These are phyloP conservation scores for Porites rus DNA, from an alignment of 92 coral and sea anemone species.

Conservation along the genomic window DNA sequence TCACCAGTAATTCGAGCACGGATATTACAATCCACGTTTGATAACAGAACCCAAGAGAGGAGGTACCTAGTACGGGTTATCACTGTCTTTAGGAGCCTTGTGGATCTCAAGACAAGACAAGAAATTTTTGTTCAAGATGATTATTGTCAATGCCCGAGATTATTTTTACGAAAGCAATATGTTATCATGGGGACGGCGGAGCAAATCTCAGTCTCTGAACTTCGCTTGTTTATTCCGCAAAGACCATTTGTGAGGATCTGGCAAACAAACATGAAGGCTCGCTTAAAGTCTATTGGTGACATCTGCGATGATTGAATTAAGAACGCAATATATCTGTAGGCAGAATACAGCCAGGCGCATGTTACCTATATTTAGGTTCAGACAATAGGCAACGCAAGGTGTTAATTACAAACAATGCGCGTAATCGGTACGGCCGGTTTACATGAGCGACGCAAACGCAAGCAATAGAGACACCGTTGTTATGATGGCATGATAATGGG, in stretches of 20 bases:
- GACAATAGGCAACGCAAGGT: too few relatives aligned
- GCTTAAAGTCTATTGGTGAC: background rate
- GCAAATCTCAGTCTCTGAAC: background rate
- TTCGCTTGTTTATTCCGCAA: conserved; percentile 19
- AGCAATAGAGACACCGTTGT: too few relatives aligned
- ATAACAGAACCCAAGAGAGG: conserved; percentile 7
- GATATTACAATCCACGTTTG: conserved; percentile 12
- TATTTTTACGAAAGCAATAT: conserved; percentile 32
- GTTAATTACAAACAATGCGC: too few relatives aligned
- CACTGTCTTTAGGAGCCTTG: conserved; percentile 17
- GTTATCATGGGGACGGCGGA: conserved; percentile 59
- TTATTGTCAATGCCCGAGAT: conserved; percentile 44
- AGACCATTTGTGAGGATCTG: conserved; percentile 36
- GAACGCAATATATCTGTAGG: background rate
- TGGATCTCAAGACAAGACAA: conserved; percentile 17
- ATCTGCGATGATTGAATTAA: background rate
- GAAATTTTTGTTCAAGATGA: conserved; percentile 19
- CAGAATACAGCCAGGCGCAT: too few relatives aligned
- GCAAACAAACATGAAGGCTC: conserved; percentile 10
- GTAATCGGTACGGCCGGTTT: too few relatives aligned
- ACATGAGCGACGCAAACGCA: too few relatives aligned
- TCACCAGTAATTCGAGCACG: conserved; percentile 26
- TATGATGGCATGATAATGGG: too few relatives aligned
- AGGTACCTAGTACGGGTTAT: conserved; percentile 29
- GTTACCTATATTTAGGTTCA: too few relatives aligned